Evolutionary conservation across 2,113 vertebrate genomes (phyloP).

Genomic region (Dascyllus trimaculatus): DNA sequence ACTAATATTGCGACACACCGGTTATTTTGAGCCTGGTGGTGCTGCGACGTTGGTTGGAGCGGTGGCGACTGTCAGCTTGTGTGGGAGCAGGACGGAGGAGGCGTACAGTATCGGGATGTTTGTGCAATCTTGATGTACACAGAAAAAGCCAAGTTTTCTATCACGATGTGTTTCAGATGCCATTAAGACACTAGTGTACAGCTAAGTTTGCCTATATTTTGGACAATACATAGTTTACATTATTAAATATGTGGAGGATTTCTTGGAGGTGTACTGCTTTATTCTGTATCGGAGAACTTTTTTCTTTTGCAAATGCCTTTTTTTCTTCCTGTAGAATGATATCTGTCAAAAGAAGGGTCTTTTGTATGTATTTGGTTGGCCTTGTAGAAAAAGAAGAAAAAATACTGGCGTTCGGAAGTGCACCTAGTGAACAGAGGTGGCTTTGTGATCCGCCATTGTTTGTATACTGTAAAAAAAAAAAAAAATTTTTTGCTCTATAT

Average conservation of each 20-base stretch:
- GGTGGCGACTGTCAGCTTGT: conserved; percentile 35
- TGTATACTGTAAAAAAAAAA: conserved; percentile 63
- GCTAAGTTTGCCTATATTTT: conserved; percentile 67
- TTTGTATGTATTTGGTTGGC: conserved; percentile 52
- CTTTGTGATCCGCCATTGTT: conserved; percentile 51
- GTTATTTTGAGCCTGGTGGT: not conserved
- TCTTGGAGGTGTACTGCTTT: conserved; percentile 53
- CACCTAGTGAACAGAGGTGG: conserved; percentile 58
- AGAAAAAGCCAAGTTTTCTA: conserved; percentile 57
- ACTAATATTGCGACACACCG: not conserved
- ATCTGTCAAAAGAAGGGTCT: conserved; percentile 50
- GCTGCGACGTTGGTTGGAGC: conserved; percentile 17
- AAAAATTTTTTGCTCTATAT: conserved; percentile 18
- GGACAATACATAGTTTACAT: conserved; percentile 73
- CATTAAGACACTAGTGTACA: conserved; percentile 82
- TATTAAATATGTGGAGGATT: conserved; percentile 57
- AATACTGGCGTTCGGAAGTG: conserved; percentile 58
- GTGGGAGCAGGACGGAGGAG: conserved; percentile 27
- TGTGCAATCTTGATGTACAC: conserved; percentile 70
- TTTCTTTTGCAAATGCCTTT: conserved; percentile 50
- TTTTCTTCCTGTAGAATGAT: conserved; percentile 39
- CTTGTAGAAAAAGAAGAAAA: conserved; percentile 19
- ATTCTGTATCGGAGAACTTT: conserved; percentile 46
- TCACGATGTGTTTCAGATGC: conserved; percentile 41
- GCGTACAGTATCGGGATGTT: conserved; percentile 61